These are phyloP conservation scores for Smutsia temminckii DNA, from an alignment of 2,797 vertebrate genomes.

Conservation along the genomic window DNA sequence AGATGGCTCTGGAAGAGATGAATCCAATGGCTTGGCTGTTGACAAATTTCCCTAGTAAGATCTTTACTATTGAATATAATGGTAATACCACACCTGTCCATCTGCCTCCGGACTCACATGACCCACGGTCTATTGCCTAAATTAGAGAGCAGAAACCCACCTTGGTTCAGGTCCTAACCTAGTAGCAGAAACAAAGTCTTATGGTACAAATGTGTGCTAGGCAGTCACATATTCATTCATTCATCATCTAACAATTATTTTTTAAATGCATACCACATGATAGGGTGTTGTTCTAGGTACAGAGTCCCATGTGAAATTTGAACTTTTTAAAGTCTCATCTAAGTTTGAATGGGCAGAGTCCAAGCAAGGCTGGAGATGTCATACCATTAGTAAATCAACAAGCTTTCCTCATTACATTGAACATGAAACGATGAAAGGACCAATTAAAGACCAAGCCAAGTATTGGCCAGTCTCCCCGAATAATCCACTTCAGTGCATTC, in stretches of 20 bases:
- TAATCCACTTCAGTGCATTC: slow-evolving; percentile 4
- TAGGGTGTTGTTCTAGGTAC: slow-evolving; percentile 14
- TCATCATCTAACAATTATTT: slow-evolving; percentile 12
- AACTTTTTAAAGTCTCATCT: neutral
- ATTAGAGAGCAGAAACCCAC: slow-evolving; percentile 41
- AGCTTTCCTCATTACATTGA: slow-evolving; percentile 3
- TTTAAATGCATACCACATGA: slow-evolving; percentile 31
- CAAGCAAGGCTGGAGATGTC: slow-evolving; percentile 17
- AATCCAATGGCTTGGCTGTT: slow-evolving; percentile 32
- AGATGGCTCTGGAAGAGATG: slow-evolving; percentile 33
- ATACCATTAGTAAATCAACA: slow-evolving; percentile 27
- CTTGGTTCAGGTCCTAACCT: slow-evolving; percentile 29
- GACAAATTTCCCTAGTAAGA: slow-evolving; percentile 42
- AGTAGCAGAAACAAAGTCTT: slow-evolving; percentile 3
- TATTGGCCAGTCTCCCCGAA: neutral
- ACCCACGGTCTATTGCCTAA: slow-evolving; percentile 8
- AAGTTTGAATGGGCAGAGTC: neutral
- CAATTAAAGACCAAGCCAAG: neutral
- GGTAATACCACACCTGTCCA: neutral
- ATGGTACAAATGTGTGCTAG: slow-evolving; percentile 1
- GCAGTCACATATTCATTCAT: slow-evolving; percentile 8
- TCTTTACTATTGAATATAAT: slow-evolving; percentile 52
- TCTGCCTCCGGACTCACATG: slow-evolving; percentile 26
- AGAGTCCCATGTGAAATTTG: neutral
- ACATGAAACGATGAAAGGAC: slow-evolving; percentile 40